Percentiles rank a stretch among this genome's conserved stretches.
These are phyloP conservation scores for Biston stratarius DNA, from an alignment of 2,888 invertebrate species.

Conservation along the genomic window DNA sequence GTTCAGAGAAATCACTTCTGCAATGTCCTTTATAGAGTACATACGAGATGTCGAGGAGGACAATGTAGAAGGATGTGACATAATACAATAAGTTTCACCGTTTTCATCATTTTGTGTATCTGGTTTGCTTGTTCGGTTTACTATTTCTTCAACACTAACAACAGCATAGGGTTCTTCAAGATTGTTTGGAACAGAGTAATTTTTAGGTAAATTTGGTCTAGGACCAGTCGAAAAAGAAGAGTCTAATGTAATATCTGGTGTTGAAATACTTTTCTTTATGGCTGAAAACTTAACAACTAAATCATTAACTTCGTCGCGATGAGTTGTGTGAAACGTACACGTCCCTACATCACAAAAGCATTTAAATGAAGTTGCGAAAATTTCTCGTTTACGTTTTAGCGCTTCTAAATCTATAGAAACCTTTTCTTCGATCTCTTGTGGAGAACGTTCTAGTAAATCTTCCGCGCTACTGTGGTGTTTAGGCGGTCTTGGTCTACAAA, in stretches of 20 bases:
- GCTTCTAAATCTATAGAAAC: conserved; percentile 69
- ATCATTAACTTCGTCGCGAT: conserved; percentile 63
- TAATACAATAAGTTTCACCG: conserved; percentile 62
- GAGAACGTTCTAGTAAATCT: conserved; percentile 69
- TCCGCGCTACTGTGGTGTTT: conserved; percentile 80
- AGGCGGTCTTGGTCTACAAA: conserved; percentile 74
- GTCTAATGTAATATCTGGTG: conserved; percentile 76
- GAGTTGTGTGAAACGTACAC: conserved; percentile 72
- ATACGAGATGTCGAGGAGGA: conserved; percentile 69
- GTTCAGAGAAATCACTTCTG: conserved; percentile 76
- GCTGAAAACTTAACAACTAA: conserved; percentile 78
- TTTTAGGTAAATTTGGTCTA: conserved; percentile 64
- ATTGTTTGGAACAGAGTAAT: conserved; percentile 71
- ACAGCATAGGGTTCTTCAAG: conserved; percentile 77
- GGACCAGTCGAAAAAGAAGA: conserved; percentile 67
- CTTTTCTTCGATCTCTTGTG: conserved; percentile 60
- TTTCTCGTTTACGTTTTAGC: conserved; percentile 63
- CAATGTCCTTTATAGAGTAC: conserved; percentile 79
- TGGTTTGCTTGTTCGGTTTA: conserved; percentile 56
- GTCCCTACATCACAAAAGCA: conserved; percentile 77
- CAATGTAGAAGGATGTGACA: conserved; percentile 69
- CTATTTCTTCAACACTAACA: conserved; percentile 65
- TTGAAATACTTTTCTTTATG: conserved; percentile 79
- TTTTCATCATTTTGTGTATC: conserved; percentile 45
- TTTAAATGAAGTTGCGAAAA: conserved; percentile 71